These are phyloP conservation scores for Alcis repandata DNA, from an alignment of 2,888 invertebrate genomes.

Conservation along the genomic window DNA sequence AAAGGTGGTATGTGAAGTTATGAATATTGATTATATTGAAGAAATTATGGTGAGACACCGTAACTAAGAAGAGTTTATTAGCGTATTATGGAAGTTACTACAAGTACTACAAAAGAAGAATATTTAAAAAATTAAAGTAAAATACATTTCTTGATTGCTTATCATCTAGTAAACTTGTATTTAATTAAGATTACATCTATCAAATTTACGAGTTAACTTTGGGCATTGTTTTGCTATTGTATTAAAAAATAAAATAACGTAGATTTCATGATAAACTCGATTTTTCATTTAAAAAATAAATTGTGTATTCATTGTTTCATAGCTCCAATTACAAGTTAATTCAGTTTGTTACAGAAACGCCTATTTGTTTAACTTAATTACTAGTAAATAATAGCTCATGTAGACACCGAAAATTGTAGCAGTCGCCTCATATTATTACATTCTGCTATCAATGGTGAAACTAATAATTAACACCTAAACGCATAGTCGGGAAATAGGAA, in stretches of 20 bases:
- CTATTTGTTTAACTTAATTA: constrained; percentile 26
- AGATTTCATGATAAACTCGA: not conserved
- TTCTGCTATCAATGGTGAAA: not conserved
- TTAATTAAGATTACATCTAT: not conserved
- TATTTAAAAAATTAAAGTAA: no score
- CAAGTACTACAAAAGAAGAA: no score
- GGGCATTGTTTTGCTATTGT: not conserved
- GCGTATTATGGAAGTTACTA: no score
- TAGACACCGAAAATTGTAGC: not conserved
- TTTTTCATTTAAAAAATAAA: not conserved
- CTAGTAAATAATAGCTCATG: constrained; percentile 12
- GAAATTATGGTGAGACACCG: no score
- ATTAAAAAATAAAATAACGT: not conserved
- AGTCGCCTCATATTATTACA: not conserved
- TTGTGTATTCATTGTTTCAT: constrained; percentile 12
- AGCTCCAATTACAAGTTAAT: constrained; percentile 22
- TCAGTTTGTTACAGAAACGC: constrained; percentile 19
- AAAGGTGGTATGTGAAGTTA: not conserved
- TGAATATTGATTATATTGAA: no score
- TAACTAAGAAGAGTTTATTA: no score
- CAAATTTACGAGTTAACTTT: not conserved
- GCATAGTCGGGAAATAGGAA: not conserved
- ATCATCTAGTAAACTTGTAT: no score
- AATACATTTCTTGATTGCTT: no score
- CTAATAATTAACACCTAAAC: constrained; percentile 1